Conservation (phyloP, 30 jellyfish, hydroid and myxozoan species). For the Hydractinia echinata region DNA sequence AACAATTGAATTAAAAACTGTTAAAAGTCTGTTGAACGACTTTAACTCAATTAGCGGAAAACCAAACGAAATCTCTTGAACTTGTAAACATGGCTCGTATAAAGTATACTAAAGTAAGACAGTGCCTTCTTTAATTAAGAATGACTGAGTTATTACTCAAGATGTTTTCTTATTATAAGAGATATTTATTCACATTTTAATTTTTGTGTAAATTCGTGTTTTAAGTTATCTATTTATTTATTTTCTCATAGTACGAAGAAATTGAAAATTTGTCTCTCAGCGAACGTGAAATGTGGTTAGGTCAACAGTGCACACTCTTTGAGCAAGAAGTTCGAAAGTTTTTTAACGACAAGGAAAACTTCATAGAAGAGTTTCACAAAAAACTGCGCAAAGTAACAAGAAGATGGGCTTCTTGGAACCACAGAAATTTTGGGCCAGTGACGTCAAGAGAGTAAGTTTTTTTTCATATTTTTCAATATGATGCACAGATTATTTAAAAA, state of each 20-base stretch:
- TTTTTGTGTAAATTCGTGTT: not conserved
- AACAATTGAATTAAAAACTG: too few relatives aligned
- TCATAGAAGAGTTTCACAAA: constrained; percentile 64
- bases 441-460: constrained; percentile 82
- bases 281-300: constrained; percentile 71
- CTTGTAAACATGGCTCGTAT: too few relatives aligned
- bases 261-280: constrained; percentile 14
- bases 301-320: constrained; percentile 71
- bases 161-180: too few relatives aligned
- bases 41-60: too few relatives aligned
- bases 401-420: constrained; percentile 98
- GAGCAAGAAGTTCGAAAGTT: constrained; percentile 52
- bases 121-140: too few relatives aligned
- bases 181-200: too few relatives aligned
- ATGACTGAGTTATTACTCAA: too few relatives aligned
- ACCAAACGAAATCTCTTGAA: too few relatives aligned
- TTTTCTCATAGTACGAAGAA: not conserved
- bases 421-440: constrained; percentile 70
- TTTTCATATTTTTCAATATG: too few relatives aligned
- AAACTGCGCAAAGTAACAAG: constrained; percentile 70
- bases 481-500: too few relatives aligned
- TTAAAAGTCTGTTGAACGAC: too few relatives aligned
- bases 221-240: not conserved
- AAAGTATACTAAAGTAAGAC: too few relatives aligned
- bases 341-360: constrained; percentile 51